Evolutionary conservation across 2,797 vertebrate genomes (phyloP).

Genomic region (Fringilla coelebs): DNA sequence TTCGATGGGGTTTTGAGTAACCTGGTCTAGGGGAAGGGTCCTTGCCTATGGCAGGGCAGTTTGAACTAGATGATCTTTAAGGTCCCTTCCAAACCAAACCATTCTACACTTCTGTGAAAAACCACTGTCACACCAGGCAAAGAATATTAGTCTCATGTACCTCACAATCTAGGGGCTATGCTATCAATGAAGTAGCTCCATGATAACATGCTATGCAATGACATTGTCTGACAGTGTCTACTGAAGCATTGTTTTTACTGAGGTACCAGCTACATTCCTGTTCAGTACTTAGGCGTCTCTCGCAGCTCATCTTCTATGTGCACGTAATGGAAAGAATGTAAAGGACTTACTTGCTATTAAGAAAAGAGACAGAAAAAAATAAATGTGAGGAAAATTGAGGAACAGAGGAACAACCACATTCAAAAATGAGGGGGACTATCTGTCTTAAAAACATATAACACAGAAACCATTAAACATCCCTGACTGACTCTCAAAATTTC

Average conservation of each 20-base stretch:
- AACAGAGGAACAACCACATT: not conserved
- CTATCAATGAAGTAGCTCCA: not conserved
- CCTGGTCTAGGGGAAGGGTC: not conserved
- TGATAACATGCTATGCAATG: not conserved
- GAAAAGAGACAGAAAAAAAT: not conserved
- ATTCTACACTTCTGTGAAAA: not conserved
- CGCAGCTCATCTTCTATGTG: not conserved
- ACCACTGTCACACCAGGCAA: not conserved
- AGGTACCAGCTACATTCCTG: not conserved
- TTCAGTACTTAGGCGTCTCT: not conserved
- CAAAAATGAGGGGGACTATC: not conserved
- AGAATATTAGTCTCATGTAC: not conserved
- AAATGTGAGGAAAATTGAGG: not conserved
- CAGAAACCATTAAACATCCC: not conserved
- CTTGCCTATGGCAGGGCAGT: not conserved
- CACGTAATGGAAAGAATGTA: not conserved
- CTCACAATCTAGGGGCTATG: not conserved
- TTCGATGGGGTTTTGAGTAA: not conserved
- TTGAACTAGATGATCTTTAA: not conserved
- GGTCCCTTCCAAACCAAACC: not conserved
- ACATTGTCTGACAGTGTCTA: not conserved
- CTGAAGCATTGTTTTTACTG: not conserved
- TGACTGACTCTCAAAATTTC: not conserved
- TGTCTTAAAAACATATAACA: not conserved
- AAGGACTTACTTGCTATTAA: not conserved